These are phyloP conservation scores for Drosophila suzukii DNA, from an alignment of 1,140 invertebrate species.

Conservation along the genomic window DNA sequence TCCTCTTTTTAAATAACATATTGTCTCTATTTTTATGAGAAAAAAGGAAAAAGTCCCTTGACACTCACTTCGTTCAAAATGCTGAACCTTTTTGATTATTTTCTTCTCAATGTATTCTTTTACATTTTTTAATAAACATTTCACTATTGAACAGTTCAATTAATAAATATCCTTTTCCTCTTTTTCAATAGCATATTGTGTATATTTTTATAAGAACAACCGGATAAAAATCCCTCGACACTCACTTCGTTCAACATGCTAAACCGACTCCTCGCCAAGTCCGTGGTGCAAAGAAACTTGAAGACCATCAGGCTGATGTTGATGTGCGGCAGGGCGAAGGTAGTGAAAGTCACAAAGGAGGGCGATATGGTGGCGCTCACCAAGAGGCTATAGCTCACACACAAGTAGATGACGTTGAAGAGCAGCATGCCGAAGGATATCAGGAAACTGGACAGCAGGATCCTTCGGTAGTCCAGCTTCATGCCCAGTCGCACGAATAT, in stretches of 20 bases:
- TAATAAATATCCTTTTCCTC: not conserved
- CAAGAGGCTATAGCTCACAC: constrained; percentile 74
- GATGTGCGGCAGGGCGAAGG: constrained; percentile 79
- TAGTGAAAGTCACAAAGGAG: constrained; percentile 77
- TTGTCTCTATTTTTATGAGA: too few relatives aligned
- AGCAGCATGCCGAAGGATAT: constrained; percentile 76
- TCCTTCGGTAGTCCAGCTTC: constrained; percentile 72
- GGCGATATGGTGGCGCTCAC: constrained; percentile 70
- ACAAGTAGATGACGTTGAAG: constrained; percentile 77
- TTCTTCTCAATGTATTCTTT: too few relatives aligned
- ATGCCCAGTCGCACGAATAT: constrained; percentile 75
- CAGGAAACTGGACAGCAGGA: constrained; percentile 61
- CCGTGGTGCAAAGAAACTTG: constrained; percentile 78
- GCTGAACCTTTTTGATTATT: constrained; percentile 35
- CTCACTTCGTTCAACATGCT: constrained; percentile 79
- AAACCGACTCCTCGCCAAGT: constrained; percentile 74
- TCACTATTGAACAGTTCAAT: not conserved
- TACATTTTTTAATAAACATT: too few relatives aligned
- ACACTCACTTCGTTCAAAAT: constrained; percentile 79
- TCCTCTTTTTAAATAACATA: too few relatives aligned
- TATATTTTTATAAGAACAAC: not conserved
- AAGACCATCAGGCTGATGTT: constrained; percentile 82
- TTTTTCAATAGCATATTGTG: not conserved
- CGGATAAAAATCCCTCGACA: not conserved
- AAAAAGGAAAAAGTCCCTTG: not conserved